Conservation (phyloP, 2,113 vertebrate species). For the Baryphthengus martii region DNA sequence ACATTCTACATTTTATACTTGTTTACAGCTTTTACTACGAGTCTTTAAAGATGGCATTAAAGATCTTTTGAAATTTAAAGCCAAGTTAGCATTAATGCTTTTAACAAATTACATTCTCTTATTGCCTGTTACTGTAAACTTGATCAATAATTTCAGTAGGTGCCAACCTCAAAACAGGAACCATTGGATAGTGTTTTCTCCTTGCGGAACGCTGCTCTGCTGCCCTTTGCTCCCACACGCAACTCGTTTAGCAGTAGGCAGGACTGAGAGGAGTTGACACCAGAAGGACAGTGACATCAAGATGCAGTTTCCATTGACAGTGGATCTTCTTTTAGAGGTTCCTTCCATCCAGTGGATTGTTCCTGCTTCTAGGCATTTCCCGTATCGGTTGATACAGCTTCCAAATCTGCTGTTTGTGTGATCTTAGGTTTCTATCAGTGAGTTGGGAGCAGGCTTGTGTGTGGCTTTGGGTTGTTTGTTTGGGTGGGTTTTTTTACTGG, state of each 20-base stretch:
- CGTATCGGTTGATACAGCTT: not conserved
- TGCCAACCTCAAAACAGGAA: not conserved
- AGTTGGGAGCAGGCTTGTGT: not conserved
- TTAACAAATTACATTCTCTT: not conserved
- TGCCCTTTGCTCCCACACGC: not conserved
- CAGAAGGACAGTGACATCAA: not conserved
- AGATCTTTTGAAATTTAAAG: not conserved
- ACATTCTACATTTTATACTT: not conserved
- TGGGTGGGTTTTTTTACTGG: too few relatives aligned
- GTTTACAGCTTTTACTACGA: not conserved
- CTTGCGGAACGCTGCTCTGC: accelerated
- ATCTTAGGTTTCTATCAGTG: not conserved
- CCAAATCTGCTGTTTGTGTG: not conserved
- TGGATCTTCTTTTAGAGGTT: not conserved
- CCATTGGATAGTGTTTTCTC: not conserved
- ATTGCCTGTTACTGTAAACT: not conserved
- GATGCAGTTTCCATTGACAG: not conserved
- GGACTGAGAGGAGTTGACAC: not conserved
- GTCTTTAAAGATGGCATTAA: not conserved
- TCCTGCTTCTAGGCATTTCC: not conserved
- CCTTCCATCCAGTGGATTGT: not conserved
- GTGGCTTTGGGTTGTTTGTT: not conserved
- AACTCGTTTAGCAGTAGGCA: not conserved
- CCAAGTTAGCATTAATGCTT: not conserved
- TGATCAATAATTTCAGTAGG: not conserved